phyloP scores from a whole-genome alignment of 2,888 invertebrate species.

The Acronicta aceris region DNA sequence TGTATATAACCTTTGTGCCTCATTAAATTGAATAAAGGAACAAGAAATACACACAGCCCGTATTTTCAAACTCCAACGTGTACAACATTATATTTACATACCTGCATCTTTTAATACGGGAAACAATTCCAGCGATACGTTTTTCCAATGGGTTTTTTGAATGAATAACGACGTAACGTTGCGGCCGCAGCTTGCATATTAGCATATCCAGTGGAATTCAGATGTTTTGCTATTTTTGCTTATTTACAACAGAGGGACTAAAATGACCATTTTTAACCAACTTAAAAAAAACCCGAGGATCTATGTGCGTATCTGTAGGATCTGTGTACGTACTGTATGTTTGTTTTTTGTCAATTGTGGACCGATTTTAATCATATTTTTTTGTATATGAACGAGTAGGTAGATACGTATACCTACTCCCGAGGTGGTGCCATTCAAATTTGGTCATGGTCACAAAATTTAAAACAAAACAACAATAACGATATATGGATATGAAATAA shows the following conservation, averaged over 20 bases:
- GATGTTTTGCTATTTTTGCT: slow-evolving; percentile 26
- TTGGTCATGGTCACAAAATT: too few species aligned
- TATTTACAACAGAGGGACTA: slow-evolving; percentile 7
- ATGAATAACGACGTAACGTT: slow-evolving; percentile 58
- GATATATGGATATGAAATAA: too few species aligned
- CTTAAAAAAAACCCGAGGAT: too few species aligned
- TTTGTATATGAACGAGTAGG: too few species aligned
- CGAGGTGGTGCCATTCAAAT: too few species aligned
- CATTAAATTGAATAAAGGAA: neutral
- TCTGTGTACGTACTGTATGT: too few species aligned
- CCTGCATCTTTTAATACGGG: slow-evolving; percentile 41
- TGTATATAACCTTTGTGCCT: neutral
- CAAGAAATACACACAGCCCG: neutral
- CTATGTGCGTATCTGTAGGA: too few species aligned
- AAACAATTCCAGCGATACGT: slow-evolving; percentile 52
- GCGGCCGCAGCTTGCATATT: slow-evolving; percentile 56
- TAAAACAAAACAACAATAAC: too few species aligned
- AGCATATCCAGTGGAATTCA: slow-evolving; percentile 43
- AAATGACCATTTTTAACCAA: too few species aligned
- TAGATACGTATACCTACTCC: too few species aligned
- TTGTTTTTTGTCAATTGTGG: too few species aligned
- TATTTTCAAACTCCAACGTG: slow-evolving; percentile 2
- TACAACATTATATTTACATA: slow-evolving; percentile 17
- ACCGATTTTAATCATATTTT: too few species aligned
- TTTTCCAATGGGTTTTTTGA: slow-evolving; percentile 59